phyloP scores from a whole-genome alignment of 37 sponge, comb jelly and placozoan species.

The Petrosia ficiformis region DNA sequence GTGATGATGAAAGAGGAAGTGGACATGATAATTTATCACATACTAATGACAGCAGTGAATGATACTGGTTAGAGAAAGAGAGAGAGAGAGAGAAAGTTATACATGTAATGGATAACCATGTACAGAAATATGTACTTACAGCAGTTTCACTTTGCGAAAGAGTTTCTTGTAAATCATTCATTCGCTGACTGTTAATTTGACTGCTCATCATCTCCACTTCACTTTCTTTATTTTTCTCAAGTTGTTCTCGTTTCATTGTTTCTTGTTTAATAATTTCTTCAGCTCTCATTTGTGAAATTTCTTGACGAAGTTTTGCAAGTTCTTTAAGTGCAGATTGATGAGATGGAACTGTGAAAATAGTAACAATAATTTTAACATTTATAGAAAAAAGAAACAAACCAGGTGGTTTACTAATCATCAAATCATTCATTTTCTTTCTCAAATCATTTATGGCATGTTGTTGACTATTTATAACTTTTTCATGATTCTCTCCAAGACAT shows the following conservation, averaged over 20 bases:
- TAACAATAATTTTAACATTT: not conserved
- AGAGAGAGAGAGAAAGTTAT: not conserved
- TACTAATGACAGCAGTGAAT: constrained; percentile 5
- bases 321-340: constrained; percentile 56
- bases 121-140: constrained; percentile 5
- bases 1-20: not conserved
- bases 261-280: not conserved
- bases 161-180: constrained; percentile 11
- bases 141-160: constrained; percentile 10
- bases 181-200: not conserved
- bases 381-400: not conserved
- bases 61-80: constrained; percentile 1
- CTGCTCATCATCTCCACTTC: not conserved
- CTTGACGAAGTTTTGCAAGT: constrained; percentile 27
- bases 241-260: not conserved
- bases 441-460: constrained; percentile 16
- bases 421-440: constrained; percentile 19
- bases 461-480: constrained; percentile 18
- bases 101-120: too few relatives aligned
- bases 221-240: not conserved
- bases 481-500: constrained; percentile 48
- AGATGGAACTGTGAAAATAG: constrained; percentile 23
- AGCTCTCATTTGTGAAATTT: constrained; percentile 19
- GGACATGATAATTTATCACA: not conserved
- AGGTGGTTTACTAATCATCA: constrained; percentile 35